Conservation (phyloP, 2,888 invertebrate species). For the Drosophila tripunctata region DNA sequence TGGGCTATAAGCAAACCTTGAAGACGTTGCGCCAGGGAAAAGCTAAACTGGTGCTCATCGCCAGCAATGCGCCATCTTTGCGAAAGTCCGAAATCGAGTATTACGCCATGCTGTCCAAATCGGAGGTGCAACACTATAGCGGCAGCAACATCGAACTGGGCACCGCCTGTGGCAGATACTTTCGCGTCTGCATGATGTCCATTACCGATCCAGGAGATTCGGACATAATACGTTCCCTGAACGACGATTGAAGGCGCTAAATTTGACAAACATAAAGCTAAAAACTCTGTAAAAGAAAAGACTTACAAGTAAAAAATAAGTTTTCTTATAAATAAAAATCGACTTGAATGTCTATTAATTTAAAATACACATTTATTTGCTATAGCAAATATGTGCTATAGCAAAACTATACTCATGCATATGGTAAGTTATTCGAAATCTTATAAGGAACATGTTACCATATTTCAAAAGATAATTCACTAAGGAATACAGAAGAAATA, state of each 20-base stretch:
- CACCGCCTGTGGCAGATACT: slow-evolving; percentile 99
- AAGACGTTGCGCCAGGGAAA: slow-evolving; percentile 99
- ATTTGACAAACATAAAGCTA: too few species aligned
- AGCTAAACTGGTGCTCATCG: slow-evolving; percentile 99
- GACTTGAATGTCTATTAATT: too few species aligned
- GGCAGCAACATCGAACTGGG: slow-evolving; percentile 99
- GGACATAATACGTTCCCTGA: slow-evolving; percentile 96
- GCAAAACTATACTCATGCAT: too few species aligned
- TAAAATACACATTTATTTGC: too few species aligned
- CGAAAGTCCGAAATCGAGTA: slow-evolving; percentile 99
- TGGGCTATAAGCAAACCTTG: slow-evolving; percentile 98
- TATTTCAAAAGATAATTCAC: too few species aligned
- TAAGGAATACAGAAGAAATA: too few species aligned
- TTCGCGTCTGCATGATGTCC: slow-evolving; percentile 98
- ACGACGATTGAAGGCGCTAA: slow-evolving; percentile 83
- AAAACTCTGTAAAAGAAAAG: background rate
- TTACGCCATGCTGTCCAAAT: slow-evolving; percentile 99
- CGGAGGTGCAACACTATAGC: slow-evolving; percentile 99
- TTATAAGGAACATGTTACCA: too few species aligned
- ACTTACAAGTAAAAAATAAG: background rate
- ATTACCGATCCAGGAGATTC: slow-evolving; percentile 99
- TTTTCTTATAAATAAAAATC: background rate
- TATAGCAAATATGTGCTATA: too few species aligned
- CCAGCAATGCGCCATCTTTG: slow-evolving; percentile 96
- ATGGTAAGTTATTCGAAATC: too few species aligned